Conservation (phyloP, 2,888 invertebrate genomes). For the Pristionchus japonicus region DNA sequence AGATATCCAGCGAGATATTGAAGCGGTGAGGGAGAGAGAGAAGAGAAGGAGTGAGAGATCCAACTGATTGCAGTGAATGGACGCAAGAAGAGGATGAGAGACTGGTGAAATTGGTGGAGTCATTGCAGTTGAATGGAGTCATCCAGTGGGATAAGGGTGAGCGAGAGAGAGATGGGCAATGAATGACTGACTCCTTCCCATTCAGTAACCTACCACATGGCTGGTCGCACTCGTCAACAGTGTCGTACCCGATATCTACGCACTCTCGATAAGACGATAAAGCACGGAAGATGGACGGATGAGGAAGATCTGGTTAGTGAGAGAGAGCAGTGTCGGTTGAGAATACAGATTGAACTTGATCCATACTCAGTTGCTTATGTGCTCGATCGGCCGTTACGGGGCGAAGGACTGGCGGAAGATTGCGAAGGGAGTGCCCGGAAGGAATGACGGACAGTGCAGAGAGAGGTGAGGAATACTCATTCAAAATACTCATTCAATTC, state of each 20-base stretch:
- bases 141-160: slow-evolving; percentile 84
- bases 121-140: slow-evolving; percentile 81
- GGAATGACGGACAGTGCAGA: slow-evolving; percentile 75
- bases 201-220: slow-evolving; percentile 70
- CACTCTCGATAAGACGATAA: slow-evolving; percentile 60
- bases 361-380: slow-evolving; percentile 70
- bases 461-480: slow-evolving; percentile 75
- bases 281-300: slow-evolving; percentile 70
- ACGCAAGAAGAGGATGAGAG: slow-evolving; percentile 82
- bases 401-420: slow-evolving; percentile 68
- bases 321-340: background rate
- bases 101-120: slow-evolving; percentile 81
- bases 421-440: slow-evolving; percentile 71
- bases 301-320: slow-evolving; percentile 65
- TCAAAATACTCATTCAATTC: no score
- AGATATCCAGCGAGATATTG: slow-evolving; percentile 57
- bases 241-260: slow-evolving; percentile 63
- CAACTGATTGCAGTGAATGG: slow-evolving; percentile 79
- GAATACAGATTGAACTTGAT: background rate
- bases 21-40: slow-evolving; percentile 41
- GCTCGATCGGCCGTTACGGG: slow-evolving; percentile 61
- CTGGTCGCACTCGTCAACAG: slow-evolving; percentile 64
- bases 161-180: background rate
- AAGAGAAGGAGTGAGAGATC: background rate
- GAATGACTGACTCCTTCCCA: background rate